phyloP scores from a whole-genome alignment of 2,888 invertebrate species.

The Pachymerium ferrugineum region DNA sequence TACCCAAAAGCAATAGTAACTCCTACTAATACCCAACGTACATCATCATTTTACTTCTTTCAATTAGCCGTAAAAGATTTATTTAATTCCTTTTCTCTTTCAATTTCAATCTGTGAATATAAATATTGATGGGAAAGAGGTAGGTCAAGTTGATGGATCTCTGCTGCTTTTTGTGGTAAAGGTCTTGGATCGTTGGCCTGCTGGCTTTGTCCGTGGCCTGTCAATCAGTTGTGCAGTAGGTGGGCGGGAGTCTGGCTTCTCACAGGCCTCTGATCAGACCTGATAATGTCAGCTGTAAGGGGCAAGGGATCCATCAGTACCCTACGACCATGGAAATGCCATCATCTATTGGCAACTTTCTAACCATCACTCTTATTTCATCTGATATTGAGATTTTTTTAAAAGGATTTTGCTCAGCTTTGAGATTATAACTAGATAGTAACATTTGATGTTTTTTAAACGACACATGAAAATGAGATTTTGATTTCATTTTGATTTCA shows the following conservation, averaged over 20 bases:
- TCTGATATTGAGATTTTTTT: too few relatives aligned
- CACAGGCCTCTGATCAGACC: slow-evolving; percentile 11
- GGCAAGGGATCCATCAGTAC: not conserved
- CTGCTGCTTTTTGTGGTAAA: not conserved
- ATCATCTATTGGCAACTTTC: slow-evolving; percentile 17
- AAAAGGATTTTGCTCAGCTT: too few relatives aligned
- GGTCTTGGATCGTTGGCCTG: slow-evolving; percentile 12
- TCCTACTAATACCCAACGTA: too few relatives aligned
- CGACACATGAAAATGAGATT: too few relatives aligned
- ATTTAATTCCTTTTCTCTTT: not conserved
- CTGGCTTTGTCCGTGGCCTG: slow-evolving; percentile 11
- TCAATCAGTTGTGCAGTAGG: slow-evolving; percentile 10
- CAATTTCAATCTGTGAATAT: not conserved
- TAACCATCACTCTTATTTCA: too few relatives aligned
- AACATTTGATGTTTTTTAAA: too few relatives aligned
- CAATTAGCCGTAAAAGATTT: too few relatives aligned
- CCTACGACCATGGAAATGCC: slow-evolving; percentile 6
- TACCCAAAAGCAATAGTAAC: too few relatives aligned
- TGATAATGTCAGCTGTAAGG: slow-evolving; percentile 10
- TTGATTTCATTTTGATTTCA: too few relatives aligned
- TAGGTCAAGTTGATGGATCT: not conserved
- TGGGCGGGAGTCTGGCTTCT: slow-evolving; percentile 14
- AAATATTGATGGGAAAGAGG: not conserved
- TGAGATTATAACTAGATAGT: too few relatives aligned
- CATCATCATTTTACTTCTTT: too few relatives aligned